phyloP scores from a whole-genome alignment of 2,888 invertebrate genomes.

The Sphecodes monilicornis region DNA sequence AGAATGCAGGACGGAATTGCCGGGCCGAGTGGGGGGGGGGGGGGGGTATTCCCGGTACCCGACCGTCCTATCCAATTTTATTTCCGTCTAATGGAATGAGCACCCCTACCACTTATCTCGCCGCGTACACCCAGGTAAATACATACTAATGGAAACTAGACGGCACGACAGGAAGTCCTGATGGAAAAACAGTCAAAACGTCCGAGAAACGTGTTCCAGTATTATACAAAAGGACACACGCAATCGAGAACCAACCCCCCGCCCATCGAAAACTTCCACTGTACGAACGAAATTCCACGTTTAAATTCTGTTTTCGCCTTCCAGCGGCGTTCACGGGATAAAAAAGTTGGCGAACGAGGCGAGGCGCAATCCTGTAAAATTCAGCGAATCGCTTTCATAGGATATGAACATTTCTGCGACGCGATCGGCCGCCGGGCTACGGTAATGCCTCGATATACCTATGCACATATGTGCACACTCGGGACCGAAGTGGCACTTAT shows the following conservation, averaged over 20 bases:
- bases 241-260: neutral
- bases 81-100: conserved; percentile 56
- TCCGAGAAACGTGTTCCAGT: neutral
- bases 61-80: conserved; percentile 63
- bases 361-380: neutral
- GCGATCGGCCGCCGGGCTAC: neutral
- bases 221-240: conserved; percentile 10
- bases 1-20: conserved; percentile 59
- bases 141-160: conserved; percentile 45
- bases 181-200: conserved; percentile 4
- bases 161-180: neutral
- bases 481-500: neutral
- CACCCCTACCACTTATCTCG: conserved; percentile 10
- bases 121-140: conserved; percentile 34
- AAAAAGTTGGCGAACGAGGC: neutral
- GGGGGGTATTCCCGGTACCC: neutral
- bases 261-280: neutral
- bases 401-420: neutral
- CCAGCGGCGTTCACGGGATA: neutral
- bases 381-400: neutral
- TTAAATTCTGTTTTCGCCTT: conserved; percentile 4
- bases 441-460: neutral
- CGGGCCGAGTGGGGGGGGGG: neutral
- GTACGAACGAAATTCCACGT: neutral
- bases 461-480: neutral